phyloP scores from a whole-genome alignment of 2,888 invertebrate species.

The Tipula helvola region DNA sequence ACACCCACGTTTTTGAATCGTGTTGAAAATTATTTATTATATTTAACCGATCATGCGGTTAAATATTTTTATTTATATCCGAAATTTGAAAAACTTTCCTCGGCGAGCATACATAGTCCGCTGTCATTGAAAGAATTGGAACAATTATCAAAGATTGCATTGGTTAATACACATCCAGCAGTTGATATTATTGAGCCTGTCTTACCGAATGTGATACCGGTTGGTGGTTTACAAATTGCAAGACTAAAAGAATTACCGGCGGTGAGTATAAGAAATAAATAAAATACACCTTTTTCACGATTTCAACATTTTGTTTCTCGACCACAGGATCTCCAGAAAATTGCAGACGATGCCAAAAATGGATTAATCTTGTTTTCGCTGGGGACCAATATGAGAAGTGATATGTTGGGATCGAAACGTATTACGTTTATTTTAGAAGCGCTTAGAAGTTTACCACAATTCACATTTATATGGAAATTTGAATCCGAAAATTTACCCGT shows the following conservation, averaged over 20 bases:
- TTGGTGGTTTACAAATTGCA: slow-evolving; percentile 20
- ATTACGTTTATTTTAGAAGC: slow-evolving; percentile 21
- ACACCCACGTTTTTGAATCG: neutral
- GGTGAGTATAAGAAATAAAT: neutral
- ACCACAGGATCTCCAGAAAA: slow-evolving; percentile 21
- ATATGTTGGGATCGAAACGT: slow-evolving; percentile 16
- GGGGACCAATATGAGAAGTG: slow-evolving; percentile 25
- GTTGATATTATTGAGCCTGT: slow-evolving; percentile 18
- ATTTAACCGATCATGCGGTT: neutral
- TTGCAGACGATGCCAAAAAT: slow-evolving; percentile 23
- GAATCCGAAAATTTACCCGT: slow-evolving; percentile 16
- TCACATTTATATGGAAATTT: slow-evolving; percentile 32
- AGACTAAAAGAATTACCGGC: slow-evolving; percentile 12
- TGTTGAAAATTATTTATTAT: neutral
- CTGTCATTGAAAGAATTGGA: neutral
- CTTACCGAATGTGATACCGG: slow-evolving; percentile 18
- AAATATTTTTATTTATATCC: neutral
- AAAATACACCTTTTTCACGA: neutral
- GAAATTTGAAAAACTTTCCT: neutral
- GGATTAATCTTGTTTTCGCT: slow-evolving; percentile 30
- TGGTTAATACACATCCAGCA: slow-evolving; percentile 17
- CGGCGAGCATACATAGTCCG: neutral
- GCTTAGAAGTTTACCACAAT: slow-evolving; percentile 23
- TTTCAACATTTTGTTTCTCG: neutral
- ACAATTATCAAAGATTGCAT: slow-evolving; percentile 10